These are phyloP conservation scores for Bufo bufo DNA, from an alignment of 2,113 vertebrate species.

Conservation along the genomic window DNA sequence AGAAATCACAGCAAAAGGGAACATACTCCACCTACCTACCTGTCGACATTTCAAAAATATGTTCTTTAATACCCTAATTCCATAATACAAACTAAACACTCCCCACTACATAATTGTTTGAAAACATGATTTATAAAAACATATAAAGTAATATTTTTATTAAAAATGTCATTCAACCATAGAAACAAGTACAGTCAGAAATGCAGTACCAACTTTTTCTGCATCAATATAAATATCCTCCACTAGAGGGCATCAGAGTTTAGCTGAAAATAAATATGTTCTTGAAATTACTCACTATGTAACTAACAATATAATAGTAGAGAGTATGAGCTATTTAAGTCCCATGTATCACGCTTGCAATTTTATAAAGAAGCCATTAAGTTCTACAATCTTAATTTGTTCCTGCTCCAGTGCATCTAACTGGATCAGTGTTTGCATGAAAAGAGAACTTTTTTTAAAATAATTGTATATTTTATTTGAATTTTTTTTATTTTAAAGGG, in stretches of 20 bases:
- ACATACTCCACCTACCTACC: background rate
- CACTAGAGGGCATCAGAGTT: slow-evolving; percentile 42
- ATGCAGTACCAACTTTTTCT: background rate
- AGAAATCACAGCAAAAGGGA: no score
- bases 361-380: no score
- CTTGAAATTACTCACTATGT: background rate
- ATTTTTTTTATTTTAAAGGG: no score
- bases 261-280: background rate
- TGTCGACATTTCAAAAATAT: background rate
- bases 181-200: background rate
- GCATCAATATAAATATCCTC: background rate
- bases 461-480: no score
- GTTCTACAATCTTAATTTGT: background rate
- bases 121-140: background rate
- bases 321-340: background rate
- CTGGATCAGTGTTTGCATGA: no score
- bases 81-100: background rate
- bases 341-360: no score
- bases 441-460: no score
- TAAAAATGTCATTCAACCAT: background rate
- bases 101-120: background rate
- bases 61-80: background rate
- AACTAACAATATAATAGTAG: background rate
- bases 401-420: background rate
- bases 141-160: background rate